Base-by-base conservation (phyloP, 2,888 invertebrate species). In the Branchipolynoe longqiensis region DNA sequence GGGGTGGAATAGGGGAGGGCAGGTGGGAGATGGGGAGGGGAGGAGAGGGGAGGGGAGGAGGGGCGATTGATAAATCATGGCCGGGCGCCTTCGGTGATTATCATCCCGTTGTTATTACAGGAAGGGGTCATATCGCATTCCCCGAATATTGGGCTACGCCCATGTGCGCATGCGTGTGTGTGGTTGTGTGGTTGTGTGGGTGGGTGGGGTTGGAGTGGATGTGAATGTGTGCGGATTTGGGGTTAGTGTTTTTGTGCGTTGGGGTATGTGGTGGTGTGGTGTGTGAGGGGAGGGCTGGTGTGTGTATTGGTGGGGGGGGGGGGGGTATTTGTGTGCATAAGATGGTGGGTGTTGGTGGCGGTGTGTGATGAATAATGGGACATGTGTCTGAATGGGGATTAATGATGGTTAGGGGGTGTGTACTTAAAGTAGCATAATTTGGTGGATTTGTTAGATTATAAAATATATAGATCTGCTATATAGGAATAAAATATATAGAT, bases 91-190 rank as follows among this genome's bases (percentile, higher is more conserved):
- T 14, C 36, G 69, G 69, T 69, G 69, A 69, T 69, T 69, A 69
- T 69, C 38, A 69, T 69, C 69, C 69, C 28, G 12, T 22, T 38
- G 69, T 69, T 69, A 69, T 69, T 69, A 69, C 69, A 69, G 14
- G 18, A 33, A 22, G 62, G 14, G 22, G 12, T 22, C 36, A 38
- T 69, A 69, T 69, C 69, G 69, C 69, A 69, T 69, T 69, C 69
- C 69, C 69, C 36, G 69, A 33, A 69, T 69, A 69, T 69, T 69
- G 69, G 36, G 36, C 12, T n/a, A n/a, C n/a, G n/a, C n/a, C n/a
- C n/a, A n/a, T n/a, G n/a, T n/a, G 18, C 18, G 48, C 18, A 48
- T 48, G 48, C 8, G 8, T 8, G 48, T 12, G 48, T 12, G 48
- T 8, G 48, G 48, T 8, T 8, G 48, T 18, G 48, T 18, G 8